Evolutionary conservation across 1,140 invertebrate genomes (phyloP).

Genomic region (Drosophila tristis): DNA sequence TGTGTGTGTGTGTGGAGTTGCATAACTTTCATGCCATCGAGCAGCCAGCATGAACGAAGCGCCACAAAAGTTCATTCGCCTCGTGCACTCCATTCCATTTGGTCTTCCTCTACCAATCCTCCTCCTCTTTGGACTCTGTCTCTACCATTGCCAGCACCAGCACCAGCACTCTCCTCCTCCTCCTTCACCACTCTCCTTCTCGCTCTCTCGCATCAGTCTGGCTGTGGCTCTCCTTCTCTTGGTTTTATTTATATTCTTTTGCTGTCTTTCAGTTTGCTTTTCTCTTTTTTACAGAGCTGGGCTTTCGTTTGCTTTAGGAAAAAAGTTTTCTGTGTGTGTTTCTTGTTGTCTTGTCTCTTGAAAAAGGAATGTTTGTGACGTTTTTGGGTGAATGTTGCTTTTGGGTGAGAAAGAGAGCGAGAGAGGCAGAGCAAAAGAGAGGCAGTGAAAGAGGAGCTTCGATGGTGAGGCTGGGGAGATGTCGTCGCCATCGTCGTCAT

Average conservation of each 20-base stretch:
- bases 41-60: constrained; percentile 65
- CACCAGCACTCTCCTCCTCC: neutral
- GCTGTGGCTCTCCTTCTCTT: constrained; percentile 48
- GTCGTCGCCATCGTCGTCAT: constrained; percentile 31
- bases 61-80: constrained; percentile 82
- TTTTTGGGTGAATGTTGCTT: constrained; percentile 72
- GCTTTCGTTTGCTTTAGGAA: constrained; percentile 72
- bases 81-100: constrained; percentile 76
- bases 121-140: constrained; percentile 1
- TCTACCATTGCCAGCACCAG: too few relatives aligned
- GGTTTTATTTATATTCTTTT: constrained; percentile 35
- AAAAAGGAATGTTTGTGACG: constrained; percentile 75
- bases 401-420: constrained; percentile 14
- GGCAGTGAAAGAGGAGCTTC: constrained; percentile 14
- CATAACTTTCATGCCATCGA: constrained; percentile 80
- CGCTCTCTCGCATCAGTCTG: constrained; percentile 35
- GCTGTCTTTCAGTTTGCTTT: constrained; percentile 52
- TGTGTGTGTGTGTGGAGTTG: constrained; percentile 63
- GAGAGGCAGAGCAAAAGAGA: neutral
- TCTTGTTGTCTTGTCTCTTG: constrained; percentile 50
- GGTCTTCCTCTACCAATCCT: constrained; percentile 19
- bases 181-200: constrained; percentile 17
- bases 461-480: constrained; percentile 17
- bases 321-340: constrained; percentile 32
- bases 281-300: constrained; percentile 74